Evolutionary conservation across 1,140 invertebrate species (phyloP), one percentile per base, ranked within the genome.

Genomic region (Meloidogyne floridensis): DNA sequence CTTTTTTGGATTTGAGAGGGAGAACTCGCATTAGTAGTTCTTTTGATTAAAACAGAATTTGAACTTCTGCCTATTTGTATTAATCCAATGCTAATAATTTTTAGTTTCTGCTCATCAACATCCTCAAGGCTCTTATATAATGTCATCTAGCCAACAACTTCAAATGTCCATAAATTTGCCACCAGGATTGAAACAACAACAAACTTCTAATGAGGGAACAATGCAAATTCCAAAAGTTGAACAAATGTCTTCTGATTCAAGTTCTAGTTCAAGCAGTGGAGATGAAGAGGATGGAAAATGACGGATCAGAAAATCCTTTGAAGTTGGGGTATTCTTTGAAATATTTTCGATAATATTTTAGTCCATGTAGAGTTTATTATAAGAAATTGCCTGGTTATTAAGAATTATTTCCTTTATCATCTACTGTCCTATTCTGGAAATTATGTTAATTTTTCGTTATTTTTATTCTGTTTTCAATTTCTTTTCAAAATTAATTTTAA

Each of bases 191-290:
- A 79, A 79, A 79, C 59, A 51, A 20, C n/a, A 54, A 15, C 76
- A 78, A 15, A 18, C 74, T 3, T 10, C 32, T 13, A 32, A 47
- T 54, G 72, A 47, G 32, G 72, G 43, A 72, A 42, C 76, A 78
- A 20, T 71, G n/a, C 65, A 79, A 69, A 72, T 79, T 1, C 77
- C 47, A 72, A 65, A 71, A n/a, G 83, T 83, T 11, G 82, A 83
- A 56, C 82, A 83, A 79, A 83, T 83, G 82, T 84, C 82, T 13
- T 83, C 82, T 3, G 82, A 84, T n/a, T 84, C 82, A 6, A 84
- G 82, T 42, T 84, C 82, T 7, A 84, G 82, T 54, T 84, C 82
- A 20, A 84, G 82, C 69, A 83, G 82, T 32, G 82, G 82, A 54
- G 82, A 83, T 6, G 82, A 83, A 42, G 82, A 54, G 13, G 51